Evolutionary conservation across 2,113 vertebrate species (phyloP).

Genomic region (Baryphthengus martii): DNA sequence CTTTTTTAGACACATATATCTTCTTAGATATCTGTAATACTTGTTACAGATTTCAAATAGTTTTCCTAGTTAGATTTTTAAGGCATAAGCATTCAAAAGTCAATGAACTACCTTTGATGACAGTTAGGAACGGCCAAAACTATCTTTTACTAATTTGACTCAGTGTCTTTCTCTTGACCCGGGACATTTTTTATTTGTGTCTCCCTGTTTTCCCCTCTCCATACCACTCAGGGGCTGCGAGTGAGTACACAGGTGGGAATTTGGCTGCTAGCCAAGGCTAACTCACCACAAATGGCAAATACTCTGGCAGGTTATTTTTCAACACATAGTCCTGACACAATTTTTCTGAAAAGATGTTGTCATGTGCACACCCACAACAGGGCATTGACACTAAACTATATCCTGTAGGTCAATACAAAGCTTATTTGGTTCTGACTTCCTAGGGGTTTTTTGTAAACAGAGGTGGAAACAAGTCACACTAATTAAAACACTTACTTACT

Average conservation of each 20-base stretch:
- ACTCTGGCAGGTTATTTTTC: background rate
- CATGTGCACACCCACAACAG: background rate
- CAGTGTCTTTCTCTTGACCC: background rate
- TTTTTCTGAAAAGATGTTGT: background rate
- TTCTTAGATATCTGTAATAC: background rate
- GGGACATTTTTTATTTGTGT: background rate
- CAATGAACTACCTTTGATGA: background rate
- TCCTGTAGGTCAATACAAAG: background rate
- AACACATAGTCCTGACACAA: background rate
- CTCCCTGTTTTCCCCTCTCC: background rate
- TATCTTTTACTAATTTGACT: background rate
- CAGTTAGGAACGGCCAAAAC: background rate
- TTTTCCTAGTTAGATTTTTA: background rate
- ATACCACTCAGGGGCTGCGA: fast-evolving
- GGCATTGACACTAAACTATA: background rate
- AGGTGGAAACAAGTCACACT: background rate
- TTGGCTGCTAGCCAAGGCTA: background rate
- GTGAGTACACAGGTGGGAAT: fast-evolving
- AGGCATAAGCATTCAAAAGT: background rate
- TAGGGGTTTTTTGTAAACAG: background rate
- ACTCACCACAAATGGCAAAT: background rate
- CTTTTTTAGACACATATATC: background rate
- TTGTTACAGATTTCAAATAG: background rate
- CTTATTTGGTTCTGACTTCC: background rate
- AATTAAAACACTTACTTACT: background rate